Percentiles rank a stretch among this genome's conserved stretches.
phyloP scores from a whole-genome alignment of 92 coral and sea anemone species.

The Scolanthus callimorphus region DNA sequence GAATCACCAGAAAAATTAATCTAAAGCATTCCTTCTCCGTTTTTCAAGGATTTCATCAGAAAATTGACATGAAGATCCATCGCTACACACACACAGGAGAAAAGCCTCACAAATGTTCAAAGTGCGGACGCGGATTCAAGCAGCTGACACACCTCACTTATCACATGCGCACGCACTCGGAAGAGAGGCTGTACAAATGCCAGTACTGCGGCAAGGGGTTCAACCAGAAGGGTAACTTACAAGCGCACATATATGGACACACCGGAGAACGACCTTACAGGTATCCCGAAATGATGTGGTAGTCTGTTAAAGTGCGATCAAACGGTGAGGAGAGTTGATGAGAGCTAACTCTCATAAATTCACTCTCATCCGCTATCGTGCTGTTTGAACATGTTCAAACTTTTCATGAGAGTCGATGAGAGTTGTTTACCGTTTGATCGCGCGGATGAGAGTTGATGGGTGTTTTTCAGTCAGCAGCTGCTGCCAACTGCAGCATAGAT shows the following conservation, averaged over 20 bases:
- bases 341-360: too few relatives aligned
- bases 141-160: constrained; percentile 94
- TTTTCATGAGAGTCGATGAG: too few relatives aligned
- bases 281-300: too few relatives aligned
- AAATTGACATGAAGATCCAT: constrained; percentile 97
- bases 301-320: too few relatives aligned
- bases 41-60: constrained; percentile 75
- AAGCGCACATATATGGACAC: constrained; percentile 97
- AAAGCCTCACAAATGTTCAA: constrained; percentile 88
- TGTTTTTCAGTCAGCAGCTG: too few relatives aligned
- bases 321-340: too few relatives aligned
- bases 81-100: constrained; percentile 99
- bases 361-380: too few relatives aligned
- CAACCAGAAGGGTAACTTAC: constrained; percentile 95
- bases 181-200: constrained; percentile 66
- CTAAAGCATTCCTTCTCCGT: background rate
- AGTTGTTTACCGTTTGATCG: too few relatives aligned
- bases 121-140: constrained; percentile 98
- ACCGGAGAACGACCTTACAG: constrained; percentile 99
- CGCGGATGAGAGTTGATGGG: too few relatives aligned
- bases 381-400: too few relatives aligned
- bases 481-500: too few relatives aligned
- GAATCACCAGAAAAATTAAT: too few relatives aligned
- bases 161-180: constrained; percentile 96
- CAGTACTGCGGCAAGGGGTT: constrained; percentile 77